phyloP scores from a whole-genome alignment of 2,113 vertebrate species.

The Tragelaphus imberbis region DNA sequence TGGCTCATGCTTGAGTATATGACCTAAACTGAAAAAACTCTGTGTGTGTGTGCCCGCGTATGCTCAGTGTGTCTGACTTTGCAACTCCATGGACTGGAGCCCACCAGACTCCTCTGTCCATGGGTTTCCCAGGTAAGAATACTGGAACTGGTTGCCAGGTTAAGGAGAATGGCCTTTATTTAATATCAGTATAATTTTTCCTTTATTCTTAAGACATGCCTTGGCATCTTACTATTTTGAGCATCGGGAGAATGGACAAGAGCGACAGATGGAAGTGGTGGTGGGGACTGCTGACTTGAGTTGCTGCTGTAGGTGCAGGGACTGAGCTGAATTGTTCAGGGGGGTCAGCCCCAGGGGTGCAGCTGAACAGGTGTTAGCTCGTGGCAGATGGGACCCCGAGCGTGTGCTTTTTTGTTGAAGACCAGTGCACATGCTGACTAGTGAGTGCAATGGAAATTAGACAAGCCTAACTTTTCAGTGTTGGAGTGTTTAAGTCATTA shows the following conservation, averaged over 20 bases:
- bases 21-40: neutral
- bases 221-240: neutral
- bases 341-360: constrained; percentile 62
- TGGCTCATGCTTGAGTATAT: neutral
- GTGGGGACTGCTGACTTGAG: neutral
- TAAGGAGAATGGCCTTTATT: neutral
- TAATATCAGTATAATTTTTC: neutral
- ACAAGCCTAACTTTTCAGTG: neutral
- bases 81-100: neutral
- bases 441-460: constrained; percentile 60
- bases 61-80: neutral
- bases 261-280: neutral
- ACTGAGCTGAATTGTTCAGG: constrained; percentile 41
- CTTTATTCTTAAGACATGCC: neutral
- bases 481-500: constrained; percentile 40
- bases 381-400: constrained; percentile 17
- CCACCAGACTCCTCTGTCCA: neutral
- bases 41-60: accelerated
- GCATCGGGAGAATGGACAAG: accelerated
- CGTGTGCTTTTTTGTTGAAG: constrained; percentile 37
- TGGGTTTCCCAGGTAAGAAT: neutral
- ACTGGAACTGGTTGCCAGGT: neutral
- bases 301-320: neutral
- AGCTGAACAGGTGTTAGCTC: constrained; percentile 51
- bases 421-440: constrained; percentile 39